These are phyloP conservation scores for Eulemur mongoz DNA, from an alignment of 2,797 vertebrate species.

Conservation along the genomic window DNA sequence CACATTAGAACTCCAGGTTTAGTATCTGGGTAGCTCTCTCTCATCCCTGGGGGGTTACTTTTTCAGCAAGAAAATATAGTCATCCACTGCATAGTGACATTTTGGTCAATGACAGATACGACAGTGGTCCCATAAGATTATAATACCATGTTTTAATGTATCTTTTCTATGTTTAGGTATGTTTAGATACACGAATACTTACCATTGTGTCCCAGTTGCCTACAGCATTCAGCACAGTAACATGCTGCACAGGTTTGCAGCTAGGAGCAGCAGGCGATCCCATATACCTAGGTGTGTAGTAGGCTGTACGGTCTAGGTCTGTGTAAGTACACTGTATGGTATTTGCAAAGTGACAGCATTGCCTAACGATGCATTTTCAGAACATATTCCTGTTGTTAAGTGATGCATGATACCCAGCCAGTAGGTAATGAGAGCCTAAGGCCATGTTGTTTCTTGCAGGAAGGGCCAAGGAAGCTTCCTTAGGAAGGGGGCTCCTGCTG, in stretches of 20 bases:
- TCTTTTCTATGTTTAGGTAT: neutral
- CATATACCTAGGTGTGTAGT: neutral
- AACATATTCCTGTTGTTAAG: neutral
- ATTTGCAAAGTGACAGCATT: neutral
- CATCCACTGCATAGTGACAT: neutral
- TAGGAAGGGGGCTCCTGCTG: neutral
- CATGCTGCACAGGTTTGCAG: neutral
- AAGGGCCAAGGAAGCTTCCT: neutral
- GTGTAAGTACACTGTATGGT: neutral
- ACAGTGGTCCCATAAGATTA: neutral
- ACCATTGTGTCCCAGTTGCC: neutral
- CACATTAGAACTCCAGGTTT: neutral
- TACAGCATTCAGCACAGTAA: neutral
- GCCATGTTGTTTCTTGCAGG: neutral
- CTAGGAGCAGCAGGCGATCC: neutral
- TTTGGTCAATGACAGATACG: neutral
- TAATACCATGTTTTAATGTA: neutral
- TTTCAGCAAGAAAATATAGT: neutral
- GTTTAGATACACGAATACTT: neutral
- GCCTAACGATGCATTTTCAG: neutral
- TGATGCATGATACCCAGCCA: neutral
- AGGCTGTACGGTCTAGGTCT: neutral
- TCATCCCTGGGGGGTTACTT: neutral
- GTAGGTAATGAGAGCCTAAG: neutral
- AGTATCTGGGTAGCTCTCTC: neutral